phyloP scores from a whole-genome alignment of 1,140 invertebrate species.

The Cecropterus lyciades region DNA sequence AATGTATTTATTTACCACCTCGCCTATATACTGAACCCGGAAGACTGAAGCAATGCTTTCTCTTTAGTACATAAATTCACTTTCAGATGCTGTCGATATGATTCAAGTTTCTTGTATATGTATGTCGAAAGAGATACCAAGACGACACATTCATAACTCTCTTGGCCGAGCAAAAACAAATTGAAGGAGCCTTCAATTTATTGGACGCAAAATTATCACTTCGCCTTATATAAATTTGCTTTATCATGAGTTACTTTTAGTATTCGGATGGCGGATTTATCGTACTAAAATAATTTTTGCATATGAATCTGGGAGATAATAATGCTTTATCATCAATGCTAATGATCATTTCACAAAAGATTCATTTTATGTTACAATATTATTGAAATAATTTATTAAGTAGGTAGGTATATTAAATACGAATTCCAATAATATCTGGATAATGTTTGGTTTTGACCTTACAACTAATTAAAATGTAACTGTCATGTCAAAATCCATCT shows the following conservation, averaged over 20 bases:
- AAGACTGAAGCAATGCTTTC: constrained; percentile 64
- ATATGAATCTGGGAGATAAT: constrained; percentile 6
- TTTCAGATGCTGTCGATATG: constrained; percentile 49
- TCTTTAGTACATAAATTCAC: constrained; percentile 57
- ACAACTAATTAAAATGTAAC: no score
- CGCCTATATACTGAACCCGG: constrained; percentile 60
- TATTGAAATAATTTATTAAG: no score
- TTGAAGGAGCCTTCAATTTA: constrained; percentile 56
- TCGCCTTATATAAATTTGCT: constrained; percentile 50
- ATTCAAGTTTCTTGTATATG: constrained; percentile 46
- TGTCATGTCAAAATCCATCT: no score
- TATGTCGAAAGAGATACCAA: constrained; percentile 45
- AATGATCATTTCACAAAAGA: constrained; percentile 1
- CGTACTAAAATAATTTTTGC: constrained; percentile 17
- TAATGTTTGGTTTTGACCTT: no score
- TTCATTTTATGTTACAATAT: no score
- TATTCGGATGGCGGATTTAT: constrained; percentile 26
- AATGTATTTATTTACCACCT: constrained; percentile 70
- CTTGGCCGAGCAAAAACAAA: constrained; percentile 50
- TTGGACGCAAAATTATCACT: constrained; percentile 58
- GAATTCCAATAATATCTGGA: no score
- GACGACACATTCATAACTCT: constrained; percentile 39
- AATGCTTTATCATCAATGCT: constrained; percentile 8
- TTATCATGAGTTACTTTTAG: constrained; percentile 59
- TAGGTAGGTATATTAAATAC: no score